These are phyloP conservation scores for Anthonomus grandis DNA, from an alignment of 1,140 invertebrate genomes.

Conservation along the genomic window DNA sequence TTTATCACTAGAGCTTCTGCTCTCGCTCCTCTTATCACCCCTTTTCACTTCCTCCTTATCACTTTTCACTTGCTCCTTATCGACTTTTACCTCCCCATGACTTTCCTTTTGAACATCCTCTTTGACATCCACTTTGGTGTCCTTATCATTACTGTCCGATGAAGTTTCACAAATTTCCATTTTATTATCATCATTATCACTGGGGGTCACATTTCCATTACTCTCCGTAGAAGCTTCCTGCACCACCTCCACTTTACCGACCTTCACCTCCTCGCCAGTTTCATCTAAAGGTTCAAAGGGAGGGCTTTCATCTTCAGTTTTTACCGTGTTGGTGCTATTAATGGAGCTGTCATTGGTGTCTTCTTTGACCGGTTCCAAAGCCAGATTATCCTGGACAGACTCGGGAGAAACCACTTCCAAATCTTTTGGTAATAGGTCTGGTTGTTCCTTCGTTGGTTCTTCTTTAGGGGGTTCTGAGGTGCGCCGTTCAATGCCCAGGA, in stretches of 20 bases:
- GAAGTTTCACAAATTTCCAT: constrained; percentile 41
- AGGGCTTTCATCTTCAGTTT: constrained; percentile 65
- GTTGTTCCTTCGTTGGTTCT: constrained; percentile 43
- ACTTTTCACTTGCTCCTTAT: constrained; percentile 11
- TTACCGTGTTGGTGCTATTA: constrained; percentile 48
- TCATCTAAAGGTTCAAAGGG: constrained; percentile 63
- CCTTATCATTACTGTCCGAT: constrained; percentile 12
- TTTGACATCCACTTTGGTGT: not conserved
- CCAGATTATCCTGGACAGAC: constrained; percentile 57
- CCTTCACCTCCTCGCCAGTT: constrained; percentile 25
- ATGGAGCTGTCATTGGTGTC: constrained; percentile 23
- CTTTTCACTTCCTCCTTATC: constrained; percentile 19
- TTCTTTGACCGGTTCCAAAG: not conserved
- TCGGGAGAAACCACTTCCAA: constrained; percentile 76
- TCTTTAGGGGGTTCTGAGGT: constrained; percentile 45
- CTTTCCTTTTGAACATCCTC: not conserved
- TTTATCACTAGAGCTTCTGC: constrained; percentile 45
- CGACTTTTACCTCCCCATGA: constrained; percentile 4
- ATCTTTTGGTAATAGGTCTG: constrained; percentile 66
- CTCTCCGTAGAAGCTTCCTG: constrained; percentile 59
- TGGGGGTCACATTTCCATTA: constrained; percentile 54
- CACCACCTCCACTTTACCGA: constrained; percentile 42
- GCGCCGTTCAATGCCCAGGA: constrained; percentile 72
- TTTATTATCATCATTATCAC: constrained; percentile 45
- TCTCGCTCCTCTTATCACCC: constrained; percentile 33